Conservation (phyloP, 30 jellyfish, hydroid and myxozoan genomes). For the Aurelia sp. region DNA sequence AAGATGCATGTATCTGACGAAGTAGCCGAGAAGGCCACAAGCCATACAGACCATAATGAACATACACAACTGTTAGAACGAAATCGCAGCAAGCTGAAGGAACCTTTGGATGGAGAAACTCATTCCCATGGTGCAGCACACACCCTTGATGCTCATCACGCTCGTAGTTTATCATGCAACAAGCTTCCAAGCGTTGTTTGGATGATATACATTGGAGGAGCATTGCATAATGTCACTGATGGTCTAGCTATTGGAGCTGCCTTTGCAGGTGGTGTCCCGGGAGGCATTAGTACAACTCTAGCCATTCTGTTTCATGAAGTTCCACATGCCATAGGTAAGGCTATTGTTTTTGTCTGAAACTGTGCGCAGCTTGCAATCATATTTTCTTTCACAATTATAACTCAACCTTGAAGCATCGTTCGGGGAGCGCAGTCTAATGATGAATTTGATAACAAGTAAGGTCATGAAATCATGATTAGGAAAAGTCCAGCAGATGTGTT, state of each 20-base stretch:
- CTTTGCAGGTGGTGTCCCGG: constrained; percentile 87
- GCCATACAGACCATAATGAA: constrained; percentile 16
- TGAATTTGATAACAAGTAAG: too few species aligned
- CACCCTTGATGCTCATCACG: neutral
- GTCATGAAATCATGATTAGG: too few species aligned
- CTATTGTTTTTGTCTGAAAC: too few species aligned
- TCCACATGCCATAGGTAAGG: constrained; percentile 93
- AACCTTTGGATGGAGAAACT: neutral
- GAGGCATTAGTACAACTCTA: constrained; percentile 87
- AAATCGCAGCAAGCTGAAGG: neutral
- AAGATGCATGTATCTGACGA: neutral
- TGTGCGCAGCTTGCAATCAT: too few species aligned
- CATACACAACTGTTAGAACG: neutral
- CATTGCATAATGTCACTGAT: constrained; percentile 82
- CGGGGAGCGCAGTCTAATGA: too few species aligned
- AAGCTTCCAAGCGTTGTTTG: constrained; percentile 76
- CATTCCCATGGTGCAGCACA: neutral
- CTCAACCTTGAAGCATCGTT: too few species aligned
- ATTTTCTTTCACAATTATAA: too few species aligned
- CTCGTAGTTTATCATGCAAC: constrained; percentile 6
- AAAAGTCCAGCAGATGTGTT: too few species aligned
- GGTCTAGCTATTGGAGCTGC: constrained; percentile 95
- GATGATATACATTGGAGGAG: constrained; percentile 75
- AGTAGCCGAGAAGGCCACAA: neutral
- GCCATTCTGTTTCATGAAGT: constrained; percentile 90